Base-by-base conservation (phyloP, 2,797 vertebrate species). In the Acridotheres tristis region DNA sequence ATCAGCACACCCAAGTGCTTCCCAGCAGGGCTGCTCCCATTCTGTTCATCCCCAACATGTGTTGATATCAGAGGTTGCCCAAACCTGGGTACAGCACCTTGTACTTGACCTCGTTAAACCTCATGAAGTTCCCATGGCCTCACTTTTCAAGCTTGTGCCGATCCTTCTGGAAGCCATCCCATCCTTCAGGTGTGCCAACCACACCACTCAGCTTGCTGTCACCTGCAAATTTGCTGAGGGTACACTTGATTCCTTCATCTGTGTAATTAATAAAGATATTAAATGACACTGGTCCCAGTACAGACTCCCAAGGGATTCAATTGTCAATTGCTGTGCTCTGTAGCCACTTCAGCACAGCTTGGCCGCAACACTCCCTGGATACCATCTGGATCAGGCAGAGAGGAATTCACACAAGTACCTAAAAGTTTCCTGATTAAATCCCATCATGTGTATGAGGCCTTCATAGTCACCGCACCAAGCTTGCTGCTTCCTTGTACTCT, bases 401-500 rank as follows among this genome's bases (percentile, higher is more conserved):
- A 34, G 29, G 40, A 87, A 85, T 59, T 69, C 48, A 32, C 15
- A 45, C 5, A 1, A 43, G 36, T 10, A 54, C 22, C 12, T 2
- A 14, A 45, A 67, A 59, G 21, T 36, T 85, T 69, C 48, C 71
- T 77, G 36, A 45, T 63, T 57, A 77, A 87, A 85, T 80, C 32
- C 43, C 1, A 0, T 43, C 20, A 59, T 10, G 6, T 5, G 1
- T 8, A 32, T 7, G 10, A 62, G 26, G 34, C 29, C 53, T 61
- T 36, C 21, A 2, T 1, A 12, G 1, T 45, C 1, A 0, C 27
- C 47, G 23, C 27, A 69, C 18, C 19, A 34, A 54, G 29, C 47
- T 61, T 13, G 25, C 71, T 66, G n/a, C 14, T 8, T 63, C 21
- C 45, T 69, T 16, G 3, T 29, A 11, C 22, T 32, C 32, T 27